These are phyloP conservation scores for Antedon mediterranea DNA, from an alignment of 53 echinoderm and acorn worm genomes.

Conservation along the genomic window DNA sequence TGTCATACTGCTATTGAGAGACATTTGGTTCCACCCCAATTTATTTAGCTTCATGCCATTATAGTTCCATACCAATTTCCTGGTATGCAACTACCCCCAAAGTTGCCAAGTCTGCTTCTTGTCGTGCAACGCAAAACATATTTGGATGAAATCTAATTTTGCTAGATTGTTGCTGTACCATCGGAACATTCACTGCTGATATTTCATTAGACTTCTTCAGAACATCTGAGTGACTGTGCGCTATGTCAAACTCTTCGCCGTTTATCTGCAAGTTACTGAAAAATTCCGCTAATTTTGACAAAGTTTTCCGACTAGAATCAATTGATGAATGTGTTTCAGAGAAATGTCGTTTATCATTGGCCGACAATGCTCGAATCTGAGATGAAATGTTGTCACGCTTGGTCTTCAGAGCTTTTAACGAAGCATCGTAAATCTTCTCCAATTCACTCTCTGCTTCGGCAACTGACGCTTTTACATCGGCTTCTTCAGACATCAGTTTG, in stretches of 20 bases:
- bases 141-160: background rate
- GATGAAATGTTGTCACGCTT: background rate
- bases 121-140: background rate
- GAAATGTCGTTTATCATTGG: background rate
- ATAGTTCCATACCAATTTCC: too few species aligned
- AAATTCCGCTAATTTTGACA: background rate
- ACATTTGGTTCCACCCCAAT: too few species aligned
- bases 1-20: too few species aligned
- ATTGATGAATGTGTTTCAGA: background rate
- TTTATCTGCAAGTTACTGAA: background rate
- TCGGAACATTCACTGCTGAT: background rate
- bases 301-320: background rate
- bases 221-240: background rate
- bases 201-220: background rate
- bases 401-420: background rate
- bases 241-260: background rate
- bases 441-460: background rate
- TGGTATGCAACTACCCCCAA: background rate
- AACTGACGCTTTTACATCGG: background rate
- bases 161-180: background rate
- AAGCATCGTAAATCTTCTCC: background rate
- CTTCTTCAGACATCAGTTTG: background rate
- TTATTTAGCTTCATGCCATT: too few species aligned
- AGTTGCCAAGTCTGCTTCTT: background rate
- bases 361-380: background rate